Base-by-base conservation (phyloP, 1,140 invertebrate species). In the Plodia interpunctella region DNA sequence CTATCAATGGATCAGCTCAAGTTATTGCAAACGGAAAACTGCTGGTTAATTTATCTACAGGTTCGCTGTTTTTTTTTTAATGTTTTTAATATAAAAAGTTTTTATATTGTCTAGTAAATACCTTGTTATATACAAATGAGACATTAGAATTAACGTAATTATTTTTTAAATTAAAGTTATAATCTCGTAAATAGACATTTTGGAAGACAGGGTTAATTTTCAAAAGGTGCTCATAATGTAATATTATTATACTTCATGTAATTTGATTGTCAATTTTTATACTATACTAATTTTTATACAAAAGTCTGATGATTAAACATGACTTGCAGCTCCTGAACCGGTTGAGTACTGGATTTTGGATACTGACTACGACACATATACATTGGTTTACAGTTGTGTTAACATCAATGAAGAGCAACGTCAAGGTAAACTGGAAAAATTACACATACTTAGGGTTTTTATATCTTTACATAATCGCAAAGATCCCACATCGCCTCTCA, bases 301-400 rank as follows among this genome's bases (percentile, higher is more conserved):
- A n/a, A n/a, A n/a, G n/a, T n/a, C 21, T 25, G 2, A 25, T 25
- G 6, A 6, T 25, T 25, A 51, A n/a, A 25, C 59, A 32, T 35
- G 50, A 30, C 55, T 72, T 20, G 21, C 60, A 77, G 77, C 32
- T 56, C n/a, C 68, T 57, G 32, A 38, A 15, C 68, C 78, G 17
- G 59, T 65, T 0, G 55, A 73, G 2, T 78, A 78, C 49, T 83
- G 79, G 80, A 68, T 88, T 10, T 65, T 89, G 20, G 78, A 74
- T 18, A 89, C 87, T 0, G 80, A 89, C 55, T 89, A 89, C 49
- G 55, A 57, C 0, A 61, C 68, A 2, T 89, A 78, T 30, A 69
- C 84, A 0, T 53, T 89, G 0, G 75, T 80, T 0, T 89, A 89
- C 55, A 74, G 77, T 35, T 89, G 87, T 58, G 44, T 32, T 0